These are phyloP conservation scores for Chitala chitala DNA, from an alignment of 2,113 vertebrate species.

Conservation along the genomic window DNA sequence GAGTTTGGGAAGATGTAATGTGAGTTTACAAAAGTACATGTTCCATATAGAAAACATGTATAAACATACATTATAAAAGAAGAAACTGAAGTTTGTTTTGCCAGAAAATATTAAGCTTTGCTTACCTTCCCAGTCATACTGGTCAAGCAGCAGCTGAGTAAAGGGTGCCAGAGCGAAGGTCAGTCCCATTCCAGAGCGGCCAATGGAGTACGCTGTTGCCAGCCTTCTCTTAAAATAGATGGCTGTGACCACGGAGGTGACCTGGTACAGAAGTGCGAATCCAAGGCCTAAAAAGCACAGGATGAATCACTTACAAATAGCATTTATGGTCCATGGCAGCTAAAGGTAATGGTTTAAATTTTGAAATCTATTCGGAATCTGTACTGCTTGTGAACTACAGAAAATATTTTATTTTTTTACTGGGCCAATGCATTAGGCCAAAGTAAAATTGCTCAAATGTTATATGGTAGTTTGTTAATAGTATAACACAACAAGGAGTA, in stretches of 20 bases:
- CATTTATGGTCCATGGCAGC: too few relatives aligned
- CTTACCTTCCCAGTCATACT: conserved; percentile 83
- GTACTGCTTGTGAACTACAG: too few relatives aligned
- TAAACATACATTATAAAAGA: conserved; percentile 9
- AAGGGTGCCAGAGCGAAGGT: conserved; percentile 83
- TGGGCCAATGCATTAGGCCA: too few relatives aligned
- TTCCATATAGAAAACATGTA: too few relatives aligned
- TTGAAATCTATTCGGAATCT: too few relatives aligned
- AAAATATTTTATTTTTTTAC: too few relatives aligned
- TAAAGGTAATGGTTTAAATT: not conserved
- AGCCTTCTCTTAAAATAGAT: conserved; percentile 74
- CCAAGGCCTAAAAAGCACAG: conserved; percentile 66
- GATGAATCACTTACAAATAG: too few relatives aligned
- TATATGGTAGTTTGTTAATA: too few relatives aligned
- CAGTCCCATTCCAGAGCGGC: conserved; percentile 85
- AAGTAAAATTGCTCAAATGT: too few relatives aligned
- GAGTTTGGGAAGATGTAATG: too few relatives aligned
- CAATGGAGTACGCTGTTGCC: conserved; percentile 73
- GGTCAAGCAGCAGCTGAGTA: conserved; percentile 76
- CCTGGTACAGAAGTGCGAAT: conserved; percentile 79
- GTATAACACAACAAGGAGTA: too few relatives aligned
- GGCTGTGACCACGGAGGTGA: conserved; percentile 69
- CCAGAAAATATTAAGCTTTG: not conserved
- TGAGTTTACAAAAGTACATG: too few relatives aligned
- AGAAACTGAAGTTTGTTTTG: not conserved